Evolutionary conservation across 1,140 invertebrate species (phyloP), one percentile per base, ranked within the genome.

Genomic region (Solen grandis): DNA sequence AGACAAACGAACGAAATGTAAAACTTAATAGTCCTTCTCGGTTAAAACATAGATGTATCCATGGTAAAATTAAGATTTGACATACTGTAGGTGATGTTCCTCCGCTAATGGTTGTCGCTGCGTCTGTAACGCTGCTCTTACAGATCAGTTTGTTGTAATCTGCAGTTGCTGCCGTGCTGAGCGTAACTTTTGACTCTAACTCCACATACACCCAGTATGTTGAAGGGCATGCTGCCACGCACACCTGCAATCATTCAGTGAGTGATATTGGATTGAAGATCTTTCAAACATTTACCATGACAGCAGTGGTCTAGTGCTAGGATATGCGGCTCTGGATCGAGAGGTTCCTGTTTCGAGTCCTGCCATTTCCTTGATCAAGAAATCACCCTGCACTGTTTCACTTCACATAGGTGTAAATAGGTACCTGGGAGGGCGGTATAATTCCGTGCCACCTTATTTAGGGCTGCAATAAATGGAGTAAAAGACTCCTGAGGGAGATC

Each of bases 141-240:
- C 96, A 98, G 52, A 96, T 95, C 81, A 96, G 92, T 55, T 93
- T 90, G 70, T 63, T 38, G 29, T 85, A 76, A 36, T 86, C 86
- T 2, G 65, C 22, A 8, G 38, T 2, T 22, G 46, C 16, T 1
- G 35, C 73, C 36, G 10, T 29, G 5, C 27, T 33, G 13, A 57
- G 22, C 4, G 31, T 68, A 36, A 87, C 86, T 31, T 72, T 59
- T 0, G 82, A 74, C 2, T 78, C 36, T 4, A 86, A 74, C 59
- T 88, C 81, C n/a, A 88, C 25, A 86, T 92, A 93, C 54, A 89
- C 88, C 82, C 87, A 93, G 63, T 92, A 94, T 80, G 93, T 85
- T 0, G 87, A 90, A 0, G 97, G 97, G 93, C 97, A 98, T 82
- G 94, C 86, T 63, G 94, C 88, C 0, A 97, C 95, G 91, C 97